Evolutionary conservation across 2,797 vertebrate species (phyloP).

Genomic region (Gambusia yucatana): DNA sequence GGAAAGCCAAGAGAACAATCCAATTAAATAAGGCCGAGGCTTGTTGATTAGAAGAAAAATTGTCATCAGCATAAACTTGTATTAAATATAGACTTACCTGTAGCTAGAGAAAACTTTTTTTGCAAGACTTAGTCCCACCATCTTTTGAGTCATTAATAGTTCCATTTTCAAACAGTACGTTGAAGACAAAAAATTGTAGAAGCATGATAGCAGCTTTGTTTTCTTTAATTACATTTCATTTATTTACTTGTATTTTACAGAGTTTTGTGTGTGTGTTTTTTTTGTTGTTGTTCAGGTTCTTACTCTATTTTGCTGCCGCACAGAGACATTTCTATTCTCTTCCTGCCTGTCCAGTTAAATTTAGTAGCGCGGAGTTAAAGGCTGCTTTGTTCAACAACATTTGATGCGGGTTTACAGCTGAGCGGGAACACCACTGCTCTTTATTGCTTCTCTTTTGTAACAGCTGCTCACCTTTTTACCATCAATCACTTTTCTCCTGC

Average conservation of each 20-base stretch:
- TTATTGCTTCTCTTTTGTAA: constrained; percentile 61
- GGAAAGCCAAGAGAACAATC: neutral
- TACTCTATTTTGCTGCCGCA: neutral
- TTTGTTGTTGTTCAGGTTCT: neutral
- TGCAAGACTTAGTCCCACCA: neutral
- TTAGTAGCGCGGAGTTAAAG: constrained; percentile 32
- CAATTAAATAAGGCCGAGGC: neutral
- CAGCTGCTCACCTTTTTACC: constrained; percentile 71
- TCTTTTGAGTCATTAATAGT: neutral
- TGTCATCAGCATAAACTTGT: neutral
- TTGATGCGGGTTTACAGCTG: constrained; percentile 43
- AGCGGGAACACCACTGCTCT: constrained; percentile 42
- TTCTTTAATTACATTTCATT: constrained; percentile 1
- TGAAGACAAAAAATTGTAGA: neutral
- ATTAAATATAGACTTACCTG: neutral
- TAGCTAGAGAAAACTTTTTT: neutral
- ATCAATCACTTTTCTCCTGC: constrained; percentile 66
- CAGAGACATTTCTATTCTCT: neutral
- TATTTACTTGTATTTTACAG: neutral
- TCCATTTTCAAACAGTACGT: constrained; percentile 1
- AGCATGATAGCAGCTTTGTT: neutral
- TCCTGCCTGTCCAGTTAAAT: constrained; percentile 15
- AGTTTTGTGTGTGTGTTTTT: neutral
- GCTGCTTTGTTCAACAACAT: constrained; percentile 28
- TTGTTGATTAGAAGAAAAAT: neutral